A percentile compares a stretch with the other conserved stretches of the same genome.
Evolutionary conservation across 2,797 vertebrate species (phyloP).

Genomic region (Peromyscus eremicus): DNA sequence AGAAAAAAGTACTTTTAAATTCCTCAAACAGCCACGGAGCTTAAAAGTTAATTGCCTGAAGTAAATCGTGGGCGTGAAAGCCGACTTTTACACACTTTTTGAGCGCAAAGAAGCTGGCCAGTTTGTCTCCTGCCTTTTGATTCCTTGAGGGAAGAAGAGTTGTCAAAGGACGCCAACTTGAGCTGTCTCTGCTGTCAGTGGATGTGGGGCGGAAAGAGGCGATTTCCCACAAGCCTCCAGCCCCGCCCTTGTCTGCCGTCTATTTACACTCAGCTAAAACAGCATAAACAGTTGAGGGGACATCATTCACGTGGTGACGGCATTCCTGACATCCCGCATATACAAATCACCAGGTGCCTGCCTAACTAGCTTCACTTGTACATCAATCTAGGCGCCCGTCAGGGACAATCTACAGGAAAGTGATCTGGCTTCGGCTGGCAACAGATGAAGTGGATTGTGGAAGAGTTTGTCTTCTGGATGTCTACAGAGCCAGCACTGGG

Average conservation of each 20-base stretch:
- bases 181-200: constrained; percentile 57
- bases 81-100: background rate
- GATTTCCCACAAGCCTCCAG: constrained; percentile 74
- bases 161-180: constrained; percentile 27
- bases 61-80: background rate
- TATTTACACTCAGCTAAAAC: constrained; percentile 81
- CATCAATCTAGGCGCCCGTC: constrained; percentile 65
- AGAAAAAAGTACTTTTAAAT: constrained; percentile 28
- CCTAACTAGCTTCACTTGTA: constrained; percentile 64
- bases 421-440: constrained; percentile 51
- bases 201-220: constrained; percentile 61
- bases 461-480: background rate
- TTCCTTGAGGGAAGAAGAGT: background rate
- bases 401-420: constrained; percentile 1
- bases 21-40: background rate
- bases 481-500: background rate
- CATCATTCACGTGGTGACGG: constrained; percentile 59
- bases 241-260: constrained; percentile 66
- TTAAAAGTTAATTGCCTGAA: constrained; percentile 58
- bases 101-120: rapidly evolving
- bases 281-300: constrained; percentile 66
- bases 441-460: background rate
- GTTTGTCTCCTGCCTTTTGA: background rate
- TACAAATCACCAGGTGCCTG: constrained; percentile 74
- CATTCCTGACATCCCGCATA: constrained; percentile 64